Evolutionary conservation across 2,888 invertebrate genomes (phyloP), one percentile per base, ranked within the genome.

Genomic region (Andrena hattorfiana): DNA sequence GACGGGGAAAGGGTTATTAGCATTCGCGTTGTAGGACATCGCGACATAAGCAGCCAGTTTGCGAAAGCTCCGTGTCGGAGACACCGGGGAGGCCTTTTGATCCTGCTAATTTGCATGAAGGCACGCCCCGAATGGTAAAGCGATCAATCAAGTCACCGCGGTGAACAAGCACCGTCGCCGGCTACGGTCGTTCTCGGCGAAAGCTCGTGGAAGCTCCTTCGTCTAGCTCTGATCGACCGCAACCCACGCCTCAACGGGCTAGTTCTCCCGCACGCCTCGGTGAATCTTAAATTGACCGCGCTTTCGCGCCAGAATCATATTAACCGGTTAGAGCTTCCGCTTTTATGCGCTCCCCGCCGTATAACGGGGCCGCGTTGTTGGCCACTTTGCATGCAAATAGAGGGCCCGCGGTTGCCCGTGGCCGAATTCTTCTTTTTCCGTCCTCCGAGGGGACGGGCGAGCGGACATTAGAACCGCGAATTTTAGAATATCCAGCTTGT

Each of bases 61-160:
- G 67, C 77, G 56, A 56, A 56, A 23, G 30, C 49, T 8, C 59
- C n/a, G 20, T 62, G 23, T 4, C 13, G 35, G 1, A 51, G 67
- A 51, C 73, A 28, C 16, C 35, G 13, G 70, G 72, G 51, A 56
- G 83, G 78, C 84, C 85, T 86, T 87, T 89, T 87, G 86, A 87
- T 87, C 86, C 83, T 32, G 70, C 79, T 76, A 77, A 88, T 89
- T 89, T 89, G 82, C 89, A 87, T 87, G 77, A 86, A 86, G 84
- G 48, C 75, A 83, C 85, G 78, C 76, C 76, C 75, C 49, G 68
- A 72, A 54, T 75, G 77, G 70, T 64, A 66, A 85, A 84, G 75
- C 86, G 85, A 88, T 88, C 85, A 86, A 87, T 89, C 88, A 87
- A 87, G 85, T 83, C 64, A 74, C 54, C 54, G 62, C 54, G 69